These are phyloP conservation scores for Dendrocincla fuliginosa DNA, from an alignment of 2,797 vertebrate species.

Conservation along the genomic window DNA sequence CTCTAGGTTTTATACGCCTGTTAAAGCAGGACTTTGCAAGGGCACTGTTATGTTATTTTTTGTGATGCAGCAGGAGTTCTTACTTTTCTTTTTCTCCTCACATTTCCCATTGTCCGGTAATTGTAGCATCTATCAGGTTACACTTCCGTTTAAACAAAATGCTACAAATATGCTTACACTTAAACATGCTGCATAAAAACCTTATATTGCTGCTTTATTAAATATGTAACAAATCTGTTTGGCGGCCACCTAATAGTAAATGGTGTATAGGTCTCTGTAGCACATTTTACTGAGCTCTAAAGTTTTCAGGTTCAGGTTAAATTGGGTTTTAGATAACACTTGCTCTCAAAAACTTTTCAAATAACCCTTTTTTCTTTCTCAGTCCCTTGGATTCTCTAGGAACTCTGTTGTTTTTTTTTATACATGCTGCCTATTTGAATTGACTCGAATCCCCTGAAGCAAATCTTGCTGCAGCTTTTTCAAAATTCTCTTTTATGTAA, in stretches of 20 bases:
- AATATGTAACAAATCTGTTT: constrained; percentile 1
- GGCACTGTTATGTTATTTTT: not conserved
- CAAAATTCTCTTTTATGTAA: not conserved
- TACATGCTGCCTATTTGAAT: not conserved
- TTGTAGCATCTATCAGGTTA: not conserved
- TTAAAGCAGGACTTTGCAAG: not conserved
- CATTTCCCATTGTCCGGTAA: not conserved
- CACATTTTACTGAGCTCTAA: not conserved
- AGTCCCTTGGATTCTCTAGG: not conserved
- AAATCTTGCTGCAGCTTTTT: not conserved
- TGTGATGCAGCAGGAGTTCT: not conserved
- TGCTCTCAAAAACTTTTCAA: not conserved
- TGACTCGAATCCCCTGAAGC: not conserved
- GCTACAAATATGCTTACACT: not conserved
- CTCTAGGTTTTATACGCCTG: not conserved
- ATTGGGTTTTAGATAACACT: not conserved
- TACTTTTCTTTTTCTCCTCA: not conserved
- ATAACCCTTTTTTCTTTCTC: not conserved
- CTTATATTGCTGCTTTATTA: constrained; percentile 33
- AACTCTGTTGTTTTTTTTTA: not conserved
- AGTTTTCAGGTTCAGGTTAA: constrained; percentile 14
- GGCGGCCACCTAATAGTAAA: not conserved
- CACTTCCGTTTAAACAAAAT: not conserved
- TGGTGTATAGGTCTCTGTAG: not conserved
- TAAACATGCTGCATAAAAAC: not conserved